Base-by-base conservation (phyloP, 2,113 vertebrate species). In the Notothenia rossii region DNA sequence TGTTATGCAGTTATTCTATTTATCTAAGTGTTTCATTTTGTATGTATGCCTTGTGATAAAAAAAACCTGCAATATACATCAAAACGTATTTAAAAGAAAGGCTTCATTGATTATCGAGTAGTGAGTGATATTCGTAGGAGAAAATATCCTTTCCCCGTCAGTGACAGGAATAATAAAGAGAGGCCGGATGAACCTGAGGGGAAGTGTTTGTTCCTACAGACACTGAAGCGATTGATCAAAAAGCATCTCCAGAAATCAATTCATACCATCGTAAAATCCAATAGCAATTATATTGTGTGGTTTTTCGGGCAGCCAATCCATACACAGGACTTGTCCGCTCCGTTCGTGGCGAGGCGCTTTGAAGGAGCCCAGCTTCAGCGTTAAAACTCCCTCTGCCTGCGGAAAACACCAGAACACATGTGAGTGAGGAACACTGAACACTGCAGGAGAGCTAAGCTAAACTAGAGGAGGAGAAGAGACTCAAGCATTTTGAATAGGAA, bases 241-340 rank as follows among this genome's bases (percentile, higher is more conserved):
- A 22, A 68, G 18, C 20, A 7, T 63, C 36, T 18, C 29, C 2
- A 63, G 20, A 55, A 80, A 71, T 79, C 66, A 49, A 49, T 59
- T 67, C 83, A 8, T 94, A 99, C 98, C 98, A 0, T 99, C 97
- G 14, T 96, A 97, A 84, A 98, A 99, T 29, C 98, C 98, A 7
- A 97, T 93, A 9, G 97, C 98, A 49, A 99, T 89, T 69, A 96
- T 79, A 40, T 97, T 95, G 78, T 99, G 97, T 20, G 97, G 97
- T 87, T 96, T 96, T 61, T 93, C 86, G 0, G 97, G 96, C 88
- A 97, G 91, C 98, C 98, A 99, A 56, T 97, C 97, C 88, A 98
- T 88, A 51, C 94, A 95, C 89, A 98, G 95, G 79, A 97, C 97
- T 77, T 97, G 96, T 3, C 97, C 98, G 0, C 96, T 97, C 48